phyloP scores from a whole-genome alignment of 2,797 vertebrate species.

The Ceyx erithaca region DNA sequence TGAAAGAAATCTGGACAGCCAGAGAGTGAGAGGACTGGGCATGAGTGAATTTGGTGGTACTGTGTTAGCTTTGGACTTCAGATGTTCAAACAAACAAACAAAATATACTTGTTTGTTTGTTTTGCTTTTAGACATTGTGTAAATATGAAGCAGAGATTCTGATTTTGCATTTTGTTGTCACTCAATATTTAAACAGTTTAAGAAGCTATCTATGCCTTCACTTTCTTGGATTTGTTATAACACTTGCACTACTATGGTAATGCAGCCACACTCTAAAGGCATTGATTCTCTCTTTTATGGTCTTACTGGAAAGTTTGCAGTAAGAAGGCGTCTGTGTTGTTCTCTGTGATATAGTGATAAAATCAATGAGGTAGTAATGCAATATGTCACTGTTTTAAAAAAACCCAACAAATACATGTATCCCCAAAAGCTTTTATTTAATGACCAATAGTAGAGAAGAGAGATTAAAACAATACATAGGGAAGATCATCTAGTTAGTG shows the following conservation, averaged over 20 bases:
- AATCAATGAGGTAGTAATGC: background rate
- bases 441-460: background rate
- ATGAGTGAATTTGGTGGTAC: background rate
- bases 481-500: background rate
- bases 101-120: background rate
- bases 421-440: background rate
- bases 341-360: background rate
- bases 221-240: background rate
- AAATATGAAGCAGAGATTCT: background rate
- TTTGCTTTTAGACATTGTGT: background rate
- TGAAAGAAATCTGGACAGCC: background rate
- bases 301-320: background rate
- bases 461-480: background rate
- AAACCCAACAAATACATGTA: accelerated
- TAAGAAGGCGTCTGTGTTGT: background rate
- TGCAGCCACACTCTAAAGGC: background rate
- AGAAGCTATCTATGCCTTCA: background rate
- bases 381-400: background rate
- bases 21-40: background rate
- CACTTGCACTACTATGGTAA: background rate
- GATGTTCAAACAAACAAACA: background rate
- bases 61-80: background rate
- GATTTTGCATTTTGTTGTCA: background rate
- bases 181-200: background rate
- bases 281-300: background rate